Evolutionary conservation across 1,140 invertebrate species (phyloP), one percentile per base, ranked within the genome.

Genomic region (Nixonia krombeini): DNA sequence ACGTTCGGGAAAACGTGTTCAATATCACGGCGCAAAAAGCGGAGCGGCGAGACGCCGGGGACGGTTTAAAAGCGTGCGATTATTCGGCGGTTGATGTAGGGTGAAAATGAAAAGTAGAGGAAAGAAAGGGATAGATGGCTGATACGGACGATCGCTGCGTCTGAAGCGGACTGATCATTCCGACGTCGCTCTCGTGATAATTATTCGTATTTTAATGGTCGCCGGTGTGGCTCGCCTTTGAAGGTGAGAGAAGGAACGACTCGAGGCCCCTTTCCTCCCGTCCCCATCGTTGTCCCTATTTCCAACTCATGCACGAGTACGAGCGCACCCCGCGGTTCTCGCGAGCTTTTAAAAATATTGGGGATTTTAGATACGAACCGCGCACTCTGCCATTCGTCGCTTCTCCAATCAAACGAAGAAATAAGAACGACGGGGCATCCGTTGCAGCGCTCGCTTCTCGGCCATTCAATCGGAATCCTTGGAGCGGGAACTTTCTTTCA

Each of bases 151-250:
- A 85, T 84, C 80, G 74, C 72, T 63, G 73, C 67, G 73, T 79
- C 74, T 73, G 74, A 75, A 69, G 47, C 65, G 67, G 73, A 78
- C 74, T 83, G 81, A 83, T 85, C 82, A 85, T 81, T 84, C 73
- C 68, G 72, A 74, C 74, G 78, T 79, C 75, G 76, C 80, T 82
- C 73, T 83, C 74, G 80, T 81, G 80, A 85, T 85, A 83, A 85
- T 84, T 84, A 84, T 84, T 81, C 82, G 80, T 76, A 83, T 83
- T 84, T 84, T 85, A 85, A 85, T 84, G 83, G 83, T 64, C 78
- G 75, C 46, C 71, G 72, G 75, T 75, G 77, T 78, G 74, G 59
- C 62, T 78, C 59, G 75, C 74, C 78, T 85, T 85, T 84, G 81
- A 85, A 78, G 79, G 75, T 74, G 63, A 65, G 53, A 73, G 73